Percentiles rank a stretch among this genome's conserved stretches.
Evolutionary conservation across 2,113 vertebrate genomes (phyloP).

Genomic region (Accipiter cooperii): DNA sequence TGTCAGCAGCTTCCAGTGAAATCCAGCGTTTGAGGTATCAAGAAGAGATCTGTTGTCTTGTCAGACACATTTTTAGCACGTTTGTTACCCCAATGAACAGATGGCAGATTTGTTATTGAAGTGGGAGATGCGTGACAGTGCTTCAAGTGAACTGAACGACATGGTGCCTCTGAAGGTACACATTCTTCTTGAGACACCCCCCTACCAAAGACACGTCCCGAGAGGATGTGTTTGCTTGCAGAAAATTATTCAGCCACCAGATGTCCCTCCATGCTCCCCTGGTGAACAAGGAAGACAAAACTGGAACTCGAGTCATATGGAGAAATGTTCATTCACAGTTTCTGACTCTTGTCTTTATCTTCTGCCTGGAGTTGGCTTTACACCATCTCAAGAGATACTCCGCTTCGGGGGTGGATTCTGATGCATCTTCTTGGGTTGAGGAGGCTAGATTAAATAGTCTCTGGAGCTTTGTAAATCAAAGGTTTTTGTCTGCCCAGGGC

Average conservation of each 20-base stretch:
- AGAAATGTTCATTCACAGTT: neutral
- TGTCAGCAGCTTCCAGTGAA: neutral
- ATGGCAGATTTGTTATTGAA: neutral
- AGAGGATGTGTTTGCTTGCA: neutral
- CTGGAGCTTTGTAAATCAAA: neutral
- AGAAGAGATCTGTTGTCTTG: neutral
- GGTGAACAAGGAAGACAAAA: neutral
- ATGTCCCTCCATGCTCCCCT: slow-evolving; percentile 28
- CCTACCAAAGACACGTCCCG: fast-evolving
- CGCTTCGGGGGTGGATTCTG: neutral
- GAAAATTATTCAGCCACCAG: slow-evolving; percentile 27
- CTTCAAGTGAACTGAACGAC: neutral
- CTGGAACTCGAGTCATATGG: neutral
- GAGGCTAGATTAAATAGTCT: neutral
- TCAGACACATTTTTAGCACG: neutral
- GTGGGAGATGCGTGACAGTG: fast-evolving
- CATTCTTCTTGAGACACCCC: fast-evolving
- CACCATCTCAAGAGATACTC: neutral
- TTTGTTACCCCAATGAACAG: neutral
- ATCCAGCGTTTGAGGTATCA: neutral
- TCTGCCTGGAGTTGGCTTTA: neutral
- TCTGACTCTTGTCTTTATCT: neutral
- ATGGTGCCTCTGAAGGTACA: neutral
- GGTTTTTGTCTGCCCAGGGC: neutral
- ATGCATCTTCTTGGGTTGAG: neutral